These are phyloP conservation scores for Hydropsyche betteni DNA, from an alignment of 2,888 invertebrate species.

Conservation along the genomic window DNA sequence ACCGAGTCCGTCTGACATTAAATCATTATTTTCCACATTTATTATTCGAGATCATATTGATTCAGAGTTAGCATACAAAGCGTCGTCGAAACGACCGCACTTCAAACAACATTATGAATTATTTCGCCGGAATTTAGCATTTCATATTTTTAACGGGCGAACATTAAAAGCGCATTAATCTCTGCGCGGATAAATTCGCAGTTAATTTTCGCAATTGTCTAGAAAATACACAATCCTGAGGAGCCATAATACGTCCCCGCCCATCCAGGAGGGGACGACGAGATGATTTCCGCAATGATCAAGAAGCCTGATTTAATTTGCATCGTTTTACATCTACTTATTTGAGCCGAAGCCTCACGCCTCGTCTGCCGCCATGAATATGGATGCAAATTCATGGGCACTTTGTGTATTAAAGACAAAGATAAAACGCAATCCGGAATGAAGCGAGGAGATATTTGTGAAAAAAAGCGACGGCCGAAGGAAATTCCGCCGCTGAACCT, in stretches of 20 bases:
- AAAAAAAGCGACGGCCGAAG: no score
- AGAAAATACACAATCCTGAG: slow-evolving; percentile 9
- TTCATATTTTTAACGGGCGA: neutral
- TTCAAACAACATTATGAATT: no score
- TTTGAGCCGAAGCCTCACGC: slow-evolving; percentile 20
- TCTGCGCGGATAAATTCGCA: neutral
- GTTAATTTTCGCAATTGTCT: slow-evolving; percentile 36
- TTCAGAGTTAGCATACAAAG: no score
- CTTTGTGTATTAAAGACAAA: slow-evolving; percentile 12
- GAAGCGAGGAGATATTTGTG: no score
- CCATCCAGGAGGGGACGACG: neutral
- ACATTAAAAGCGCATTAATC: slow-evolving; percentile 12
- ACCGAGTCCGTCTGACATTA: no score
- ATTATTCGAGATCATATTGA: no score
- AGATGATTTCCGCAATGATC: slow-evolving; percentile 34
- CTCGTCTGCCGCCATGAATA: slow-evolving; percentile 39
- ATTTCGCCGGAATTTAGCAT: no score
- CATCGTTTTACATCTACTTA: slow-evolving; percentile 44
- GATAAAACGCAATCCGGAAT: slow-evolving; percentile 5
- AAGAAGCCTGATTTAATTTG: slow-evolving; percentile 44
- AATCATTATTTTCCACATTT: no score
- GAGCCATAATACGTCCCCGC: no score
- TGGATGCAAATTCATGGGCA: slow-evolving; percentile 38
- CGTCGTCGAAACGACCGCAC: no score
- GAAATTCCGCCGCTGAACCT: no score